A percentile compares a stretch with the other conserved stretches of the same genome.
These are phyloP conservation scores for Cordilura impudica DNA, from an alignment of 2,888 invertebrate species.

Conservation along the genomic window DNA sequence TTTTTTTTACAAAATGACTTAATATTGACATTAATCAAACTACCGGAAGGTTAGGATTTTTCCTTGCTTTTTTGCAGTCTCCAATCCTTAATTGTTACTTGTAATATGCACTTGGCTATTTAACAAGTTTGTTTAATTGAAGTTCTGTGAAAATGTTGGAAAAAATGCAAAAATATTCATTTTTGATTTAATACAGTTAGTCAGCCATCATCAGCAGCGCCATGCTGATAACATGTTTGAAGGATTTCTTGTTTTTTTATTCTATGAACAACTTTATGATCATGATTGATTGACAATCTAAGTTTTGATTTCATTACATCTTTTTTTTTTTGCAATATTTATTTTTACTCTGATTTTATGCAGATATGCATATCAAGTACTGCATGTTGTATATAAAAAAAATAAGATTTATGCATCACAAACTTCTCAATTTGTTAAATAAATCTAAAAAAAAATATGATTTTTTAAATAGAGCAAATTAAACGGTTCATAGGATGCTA, in stretches of 20 bases:
- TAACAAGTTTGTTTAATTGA: not conserved
- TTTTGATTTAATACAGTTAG: constrained; percentile 9
- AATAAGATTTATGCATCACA: too few relatives aligned
- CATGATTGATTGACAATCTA: constrained; percentile 47
- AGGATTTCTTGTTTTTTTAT: too few relatives aligned
- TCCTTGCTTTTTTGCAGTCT: not conserved
- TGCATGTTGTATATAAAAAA: too few relatives aligned
- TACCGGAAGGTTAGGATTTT: not conserved
- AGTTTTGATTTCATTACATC: not conserved
- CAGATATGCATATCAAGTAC: too few relatives aligned
- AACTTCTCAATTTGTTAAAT: too few relatives aligned
- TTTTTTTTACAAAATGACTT: not conserved
- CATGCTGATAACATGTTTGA: constrained; percentile 8
- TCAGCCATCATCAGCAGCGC: constrained; percentile 2
- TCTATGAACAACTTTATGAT: too few relatives aligned
- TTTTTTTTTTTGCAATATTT: too few relatives aligned
- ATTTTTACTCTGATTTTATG: too few relatives aligned
- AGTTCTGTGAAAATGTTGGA: not conserved
- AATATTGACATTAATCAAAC: not conserved
- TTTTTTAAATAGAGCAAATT: too few relatives aligned
- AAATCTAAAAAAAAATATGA: too few relatives aligned
- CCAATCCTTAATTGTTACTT: not conserved
- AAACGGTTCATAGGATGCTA: too few relatives aligned
- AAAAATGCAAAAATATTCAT: not conserved
- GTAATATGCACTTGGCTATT: not conserved